Evolutionary conservation across 1,140 invertebrate genomes (phyloP).

Genomic region (Heliconius himera): DNA sequence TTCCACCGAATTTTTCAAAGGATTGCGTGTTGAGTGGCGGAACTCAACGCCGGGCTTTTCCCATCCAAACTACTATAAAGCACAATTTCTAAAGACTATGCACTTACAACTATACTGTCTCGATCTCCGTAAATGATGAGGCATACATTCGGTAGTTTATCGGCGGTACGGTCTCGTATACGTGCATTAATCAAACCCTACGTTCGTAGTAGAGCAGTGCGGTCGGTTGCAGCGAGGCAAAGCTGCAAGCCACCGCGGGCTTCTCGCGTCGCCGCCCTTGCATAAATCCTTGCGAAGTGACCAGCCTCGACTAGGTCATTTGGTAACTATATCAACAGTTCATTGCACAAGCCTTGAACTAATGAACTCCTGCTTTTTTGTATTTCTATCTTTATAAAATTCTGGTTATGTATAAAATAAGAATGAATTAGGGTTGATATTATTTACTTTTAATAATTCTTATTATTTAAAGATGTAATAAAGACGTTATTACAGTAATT

Average conservation of each 20-base stretch:
- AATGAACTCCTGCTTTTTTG: too few species aligned
- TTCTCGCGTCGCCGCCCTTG: slow-evolving; percentile 29
- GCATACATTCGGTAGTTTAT: slow-evolving; percentile 21
- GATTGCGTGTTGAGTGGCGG: too few species aligned
- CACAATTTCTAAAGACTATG: background rate
- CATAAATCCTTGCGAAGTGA: slow-evolving; percentile 36
- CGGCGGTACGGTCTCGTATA: slow-evolving; percentile 10
- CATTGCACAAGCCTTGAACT: background rate
- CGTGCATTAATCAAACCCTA: slow-evolving; percentile 31
- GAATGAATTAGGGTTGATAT: too few species aligned
- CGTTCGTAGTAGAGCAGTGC: slow-evolving; percentile 25
- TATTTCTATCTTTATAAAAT: too few species aligned
- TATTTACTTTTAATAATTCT: too few species aligned
- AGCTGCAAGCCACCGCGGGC: slow-evolving; percentile 28
- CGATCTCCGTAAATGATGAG: background rate
- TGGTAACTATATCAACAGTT: slow-evolving; percentile 10
- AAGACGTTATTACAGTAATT: too few species aligned
- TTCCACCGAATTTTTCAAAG: too few species aligned
- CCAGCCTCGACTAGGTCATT: slow-evolving; percentile 26
- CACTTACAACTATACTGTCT: background rate
- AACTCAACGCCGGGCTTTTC: too few species aligned
- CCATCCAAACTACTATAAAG: too few species aligned
- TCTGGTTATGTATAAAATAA: too few species aligned
- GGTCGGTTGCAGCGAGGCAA: slow-evolving; percentile 18
- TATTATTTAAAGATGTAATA: too few species aligned